phyloP scores from a whole-genome alignment of 2,113 vertebrate genomes.

The Aptenodytes forsteri region DNA sequence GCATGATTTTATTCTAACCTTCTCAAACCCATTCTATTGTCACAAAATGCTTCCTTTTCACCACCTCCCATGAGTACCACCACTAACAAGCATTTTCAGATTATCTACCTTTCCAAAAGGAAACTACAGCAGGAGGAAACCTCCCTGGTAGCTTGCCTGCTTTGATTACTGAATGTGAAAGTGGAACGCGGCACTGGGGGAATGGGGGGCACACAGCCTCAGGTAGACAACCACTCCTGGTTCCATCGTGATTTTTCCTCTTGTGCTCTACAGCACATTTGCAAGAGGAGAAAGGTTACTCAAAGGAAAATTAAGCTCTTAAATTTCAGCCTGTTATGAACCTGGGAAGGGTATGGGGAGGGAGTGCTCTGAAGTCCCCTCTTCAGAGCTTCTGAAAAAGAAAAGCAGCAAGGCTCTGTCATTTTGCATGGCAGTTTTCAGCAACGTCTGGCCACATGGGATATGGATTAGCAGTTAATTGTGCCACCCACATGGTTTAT shows the following conservation, averaged over 20 bases:
- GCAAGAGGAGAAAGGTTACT: neutral
- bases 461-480: neutral
- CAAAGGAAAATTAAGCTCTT: neutral
- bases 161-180: neutral
- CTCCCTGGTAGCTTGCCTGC: neutral
- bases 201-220: neutral
- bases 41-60: neutral
- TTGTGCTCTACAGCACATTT: neutral
- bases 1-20: neutral
- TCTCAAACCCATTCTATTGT: neutral
- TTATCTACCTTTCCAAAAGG: neutral
- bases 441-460: neutral
- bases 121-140: neutral
- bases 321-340: neutral
- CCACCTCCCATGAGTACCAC: neutral
- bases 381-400: neutral
- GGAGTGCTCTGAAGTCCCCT: neutral
- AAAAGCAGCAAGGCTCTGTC: neutral
- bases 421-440: neutral
- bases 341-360: neutral
- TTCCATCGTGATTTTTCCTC: neutral
- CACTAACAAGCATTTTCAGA: neutral
- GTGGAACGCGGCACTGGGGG: accelerated
- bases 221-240: neutral
- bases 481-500: neutral